A percentile compares a stretch with the other conserved stretches of the same genome.
Conservation (phyloP, 2,113 vertebrate species). For the Apaloderma vittatum region DNA sequence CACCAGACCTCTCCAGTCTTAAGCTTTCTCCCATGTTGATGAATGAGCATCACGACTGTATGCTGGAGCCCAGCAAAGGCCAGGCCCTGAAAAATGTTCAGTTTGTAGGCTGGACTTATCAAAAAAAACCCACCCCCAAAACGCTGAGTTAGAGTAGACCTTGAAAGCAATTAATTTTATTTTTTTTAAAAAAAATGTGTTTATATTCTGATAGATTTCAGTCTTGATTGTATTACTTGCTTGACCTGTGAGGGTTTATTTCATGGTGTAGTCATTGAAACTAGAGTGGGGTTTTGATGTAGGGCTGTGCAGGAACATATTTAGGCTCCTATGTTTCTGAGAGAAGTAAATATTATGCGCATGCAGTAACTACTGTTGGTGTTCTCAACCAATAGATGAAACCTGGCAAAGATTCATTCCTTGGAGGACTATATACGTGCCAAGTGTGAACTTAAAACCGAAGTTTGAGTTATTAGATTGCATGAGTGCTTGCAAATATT, state of each 20-base stretch:
- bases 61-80: background rate
- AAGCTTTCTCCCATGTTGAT: background rate
- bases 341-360: background rate
- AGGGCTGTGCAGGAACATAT: background rate
- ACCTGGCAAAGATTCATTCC: background rate
- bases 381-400: background rate
- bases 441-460: background rate
- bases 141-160: background rate
- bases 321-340: background rate
- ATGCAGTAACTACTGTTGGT: accelerated
- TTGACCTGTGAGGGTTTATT: background rate
- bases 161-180: background rate
- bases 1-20: background rate
- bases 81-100: background rate
- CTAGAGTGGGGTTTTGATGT: background rate
- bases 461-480: background rate
- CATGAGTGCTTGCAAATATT: background rate
- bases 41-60: background rate
- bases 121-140: background rate
- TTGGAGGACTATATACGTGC: background rate
- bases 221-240: background rate
- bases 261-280: background rate
- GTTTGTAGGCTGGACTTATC: background rate
- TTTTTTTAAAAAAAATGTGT: background rate
- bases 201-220: background rate